Conservation (phyloP, 2,888 invertebrate species). For the Neria commutata region DNA sequence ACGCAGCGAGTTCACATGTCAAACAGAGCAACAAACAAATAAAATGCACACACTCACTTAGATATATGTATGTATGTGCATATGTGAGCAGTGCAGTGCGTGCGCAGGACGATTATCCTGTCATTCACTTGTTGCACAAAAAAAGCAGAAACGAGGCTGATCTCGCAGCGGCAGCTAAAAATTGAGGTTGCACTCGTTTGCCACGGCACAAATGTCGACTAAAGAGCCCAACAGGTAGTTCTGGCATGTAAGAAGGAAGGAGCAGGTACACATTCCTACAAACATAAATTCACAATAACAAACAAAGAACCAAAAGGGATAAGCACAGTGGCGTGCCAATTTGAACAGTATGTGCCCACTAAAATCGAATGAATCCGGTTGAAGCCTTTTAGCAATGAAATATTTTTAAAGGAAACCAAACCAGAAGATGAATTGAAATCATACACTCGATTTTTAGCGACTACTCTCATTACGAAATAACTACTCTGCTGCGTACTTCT, state of each 20-base stretch:
- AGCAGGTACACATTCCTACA: constrained; percentile 12
- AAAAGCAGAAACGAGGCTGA: background rate
- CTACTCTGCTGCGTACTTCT: too few relatives aligned
- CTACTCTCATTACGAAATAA: too few relatives aligned
- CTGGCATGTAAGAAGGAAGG: background rate
- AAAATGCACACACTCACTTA: constrained; percentile 48
- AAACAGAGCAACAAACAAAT: constrained; percentile 33
- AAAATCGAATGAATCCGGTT: too few relatives aligned
- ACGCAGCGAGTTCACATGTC: too few relatives aligned
- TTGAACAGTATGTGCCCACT: background rate
- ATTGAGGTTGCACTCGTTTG: constrained; percentile 12
- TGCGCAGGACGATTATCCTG: constrained; percentile 51
- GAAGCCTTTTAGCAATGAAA: background rate
- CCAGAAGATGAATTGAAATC: too few relatives aligned
- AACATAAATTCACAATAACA: background rate
- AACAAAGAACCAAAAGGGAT: constrained; percentile 2
- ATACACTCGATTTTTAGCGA: too few relatives aligned
- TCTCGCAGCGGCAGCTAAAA: background rate
- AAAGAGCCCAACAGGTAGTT: constrained; percentile 4
- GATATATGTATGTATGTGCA: constrained; percentile 51
- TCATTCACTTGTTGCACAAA: constrained; percentile 48
- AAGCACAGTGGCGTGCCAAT: background rate
- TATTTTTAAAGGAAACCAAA: too few relatives aligned
- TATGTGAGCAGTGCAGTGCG: constrained; percentile 46
- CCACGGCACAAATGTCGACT: background rate